These are phyloP conservation scores for Tapera naevia DNA, from an alignment of 2,797 vertebrate species.

Conservation along the genomic window DNA sequence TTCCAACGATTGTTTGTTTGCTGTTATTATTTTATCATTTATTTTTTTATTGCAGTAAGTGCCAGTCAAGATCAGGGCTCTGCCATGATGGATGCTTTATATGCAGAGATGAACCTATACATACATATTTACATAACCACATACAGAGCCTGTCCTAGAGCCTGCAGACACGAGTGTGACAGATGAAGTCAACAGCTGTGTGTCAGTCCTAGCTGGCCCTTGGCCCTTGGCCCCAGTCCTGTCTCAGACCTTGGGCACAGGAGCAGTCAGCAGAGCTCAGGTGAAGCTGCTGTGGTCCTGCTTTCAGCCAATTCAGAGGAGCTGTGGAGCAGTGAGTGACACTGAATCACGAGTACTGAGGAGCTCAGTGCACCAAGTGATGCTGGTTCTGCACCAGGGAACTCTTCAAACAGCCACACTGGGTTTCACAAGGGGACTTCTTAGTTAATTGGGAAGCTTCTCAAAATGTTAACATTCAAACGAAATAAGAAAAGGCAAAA, in stretches of 20 bases:
- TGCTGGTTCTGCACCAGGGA: background rate
- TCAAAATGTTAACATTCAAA: background rate
- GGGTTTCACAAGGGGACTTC: background rate
- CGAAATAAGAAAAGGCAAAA: background rate
- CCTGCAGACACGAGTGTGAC: background rate
- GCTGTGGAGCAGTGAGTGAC: background rate
- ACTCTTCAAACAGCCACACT: fast-evolving
- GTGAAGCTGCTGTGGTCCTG: background rate
- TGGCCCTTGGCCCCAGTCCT: background rate
- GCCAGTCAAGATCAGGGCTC: background rate
- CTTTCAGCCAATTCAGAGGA: background rate
- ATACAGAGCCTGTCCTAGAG: background rate
- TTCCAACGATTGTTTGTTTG: background rate
- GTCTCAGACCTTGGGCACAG: background rate
- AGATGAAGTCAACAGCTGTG: background rate
- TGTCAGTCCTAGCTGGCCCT: background rate
- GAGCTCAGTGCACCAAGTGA: fast-evolving
- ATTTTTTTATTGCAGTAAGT: background rate
- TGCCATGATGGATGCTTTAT: background rate
- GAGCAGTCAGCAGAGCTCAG: too few species aligned
- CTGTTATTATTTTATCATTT: background rate
- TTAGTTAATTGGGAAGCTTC: background rate
- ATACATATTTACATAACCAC: background rate
- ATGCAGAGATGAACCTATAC: background rate
- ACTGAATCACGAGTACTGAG: fast-evolving